Percentiles rank a stretch among this genome's conserved stretches.
These are phyloP conservation scores for Scrobipalpa costella DNA, from an alignment of 2,888 invertebrate genomes.

Conservation along the genomic window DNA sequence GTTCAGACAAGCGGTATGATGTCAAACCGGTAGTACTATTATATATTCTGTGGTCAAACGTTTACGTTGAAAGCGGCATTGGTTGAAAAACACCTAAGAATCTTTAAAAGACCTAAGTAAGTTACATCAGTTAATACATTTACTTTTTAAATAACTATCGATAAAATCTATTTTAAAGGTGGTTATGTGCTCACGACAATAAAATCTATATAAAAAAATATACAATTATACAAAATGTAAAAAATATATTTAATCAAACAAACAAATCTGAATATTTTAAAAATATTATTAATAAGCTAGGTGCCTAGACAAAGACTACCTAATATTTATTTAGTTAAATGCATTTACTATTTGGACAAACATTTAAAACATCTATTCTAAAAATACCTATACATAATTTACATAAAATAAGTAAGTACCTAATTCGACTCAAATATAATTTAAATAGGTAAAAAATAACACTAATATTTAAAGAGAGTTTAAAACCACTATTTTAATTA, in stretches of 20 bases:
- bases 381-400: neutral
- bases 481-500: too few species aligned
- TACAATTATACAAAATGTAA: constrained; percentile 6
- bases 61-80: too few species aligned
- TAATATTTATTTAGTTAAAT: constrained; percentile 21
- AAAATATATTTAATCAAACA: neutral
- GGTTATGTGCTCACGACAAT: constrained; percentile 1
- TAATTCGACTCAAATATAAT: neutral
- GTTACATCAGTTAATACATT: neutral
- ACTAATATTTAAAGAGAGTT: neutral
- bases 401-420: constrained; percentile 10
- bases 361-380: constrained; percentile 11
- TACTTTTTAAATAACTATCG: neutral
- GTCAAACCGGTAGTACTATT: too few species aligned
- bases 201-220: constrained; percentile 14
- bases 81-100: neutral
- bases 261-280: neutral
- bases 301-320: neutral
- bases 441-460: neutral
- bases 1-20: too few species aligned
- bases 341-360: constrained; percentile 31
- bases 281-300: neutral
- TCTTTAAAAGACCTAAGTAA: neutral
- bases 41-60: too few species aligned
- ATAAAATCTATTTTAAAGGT: constrained; percentile 6